phyloP scores from a whole-genome alignment of 1,140 invertebrate species.

The Hirudo medicinalis region DNA sequence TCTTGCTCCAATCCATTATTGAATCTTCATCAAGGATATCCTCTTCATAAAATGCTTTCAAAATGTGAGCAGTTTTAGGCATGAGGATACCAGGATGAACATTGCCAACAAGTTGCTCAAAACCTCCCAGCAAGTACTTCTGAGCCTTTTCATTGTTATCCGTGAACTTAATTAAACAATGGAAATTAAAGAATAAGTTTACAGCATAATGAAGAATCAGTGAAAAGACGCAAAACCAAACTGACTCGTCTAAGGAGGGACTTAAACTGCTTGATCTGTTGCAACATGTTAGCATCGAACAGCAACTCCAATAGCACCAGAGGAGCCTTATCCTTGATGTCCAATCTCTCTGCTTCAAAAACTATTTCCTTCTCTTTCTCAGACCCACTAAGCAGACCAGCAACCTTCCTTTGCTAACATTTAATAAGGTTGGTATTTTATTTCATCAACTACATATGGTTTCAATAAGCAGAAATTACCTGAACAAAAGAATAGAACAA shows the following conservation, averaged over 20 bases:
- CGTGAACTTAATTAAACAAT: slow-evolving; percentile 79
- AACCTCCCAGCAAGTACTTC: slow-evolving; percentile 81
- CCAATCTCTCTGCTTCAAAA: slow-evolving; percentile 85
- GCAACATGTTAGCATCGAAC: slow-evolving; percentile 68
- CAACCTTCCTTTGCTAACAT: slow-evolving; percentile 33
- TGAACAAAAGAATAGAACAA: slow-evolving; percentile 81
- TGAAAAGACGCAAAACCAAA: slow-evolving; percentile 19
- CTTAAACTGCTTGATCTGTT: slow-evolving; percentile 50
- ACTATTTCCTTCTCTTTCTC: slow-evolving; percentile 74
- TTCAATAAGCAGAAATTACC: slow-evolving; percentile 45
- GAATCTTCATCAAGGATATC: slow-evolving; percentile 89
- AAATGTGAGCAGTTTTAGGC: slow-evolving; percentile 71
- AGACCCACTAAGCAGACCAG: slow-evolving; percentile 36
- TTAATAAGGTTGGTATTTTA: slow-evolving; percentile 30
- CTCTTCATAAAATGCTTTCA: slow-evolving; percentile 82
- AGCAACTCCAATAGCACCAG: slow-evolving; percentile 82
- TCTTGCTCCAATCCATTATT: slow-evolving; percentile 83
- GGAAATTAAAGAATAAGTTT: background rate
- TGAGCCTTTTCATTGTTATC: slow-evolving; percentile 78
- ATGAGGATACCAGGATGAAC: slow-evolving; percentile 65
- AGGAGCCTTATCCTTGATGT: slow-evolving; percentile 83
- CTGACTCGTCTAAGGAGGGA: slow-evolving; percentile 46
- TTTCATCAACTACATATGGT: no score
- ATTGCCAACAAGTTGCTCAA: slow-evolving; percentile 76
- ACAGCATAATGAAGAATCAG: background rate